These are phyloP conservation scores for Colletes latitarsis DNA, from an alignment of 1,140 invertebrate genomes.

Conservation along the genomic window DNA sequence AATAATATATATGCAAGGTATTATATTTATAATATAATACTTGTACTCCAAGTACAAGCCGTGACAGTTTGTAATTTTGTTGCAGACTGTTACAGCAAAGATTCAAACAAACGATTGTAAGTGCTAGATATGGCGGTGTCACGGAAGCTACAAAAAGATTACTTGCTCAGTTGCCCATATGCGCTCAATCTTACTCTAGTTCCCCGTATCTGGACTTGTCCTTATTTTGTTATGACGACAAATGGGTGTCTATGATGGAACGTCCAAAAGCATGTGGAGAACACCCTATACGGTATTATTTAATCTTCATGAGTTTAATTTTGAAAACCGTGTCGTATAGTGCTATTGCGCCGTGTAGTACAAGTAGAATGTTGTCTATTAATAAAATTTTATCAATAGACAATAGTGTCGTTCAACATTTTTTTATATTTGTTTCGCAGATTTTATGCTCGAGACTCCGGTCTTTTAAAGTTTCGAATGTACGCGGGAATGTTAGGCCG, in stretches of 20 bases:
- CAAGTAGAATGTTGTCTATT: no score
- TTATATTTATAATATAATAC: neutral
- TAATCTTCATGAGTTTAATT: neutral
- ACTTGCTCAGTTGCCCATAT: constrained; percentile 95
- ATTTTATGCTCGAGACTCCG: constrained; percentile 95
- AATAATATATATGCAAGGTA: constrained; percentile 94
- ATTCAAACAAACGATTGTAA: constrained; percentile 94
- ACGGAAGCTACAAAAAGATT: constrained; percentile 94
- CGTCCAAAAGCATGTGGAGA: constrained; percentile 96
- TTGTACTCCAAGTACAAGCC: neutral
- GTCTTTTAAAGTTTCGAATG: constrained; percentile 93
- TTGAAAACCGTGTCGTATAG: neutral
- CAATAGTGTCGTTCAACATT: neutral
- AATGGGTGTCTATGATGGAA: constrained; percentile 97
- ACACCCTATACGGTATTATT: constrained; percentile 92
- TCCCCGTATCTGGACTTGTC: constrained; percentile 96
- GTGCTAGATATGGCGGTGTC: constrained; percentile 91
- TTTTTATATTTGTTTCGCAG: constrained; percentile 80
- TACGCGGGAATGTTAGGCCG: constrained; percentile 88
- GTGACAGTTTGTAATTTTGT: neutral
- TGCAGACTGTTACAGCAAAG: constrained; percentile 81
- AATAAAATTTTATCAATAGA: no score
- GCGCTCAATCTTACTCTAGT: constrained; percentile 95
- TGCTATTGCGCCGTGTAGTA: no score
- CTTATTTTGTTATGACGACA: constrained; percentile 97